phyloP scores from a whole-genome alignment of 23 tunicate species.

The Halocynthia roretzi region DNA sequence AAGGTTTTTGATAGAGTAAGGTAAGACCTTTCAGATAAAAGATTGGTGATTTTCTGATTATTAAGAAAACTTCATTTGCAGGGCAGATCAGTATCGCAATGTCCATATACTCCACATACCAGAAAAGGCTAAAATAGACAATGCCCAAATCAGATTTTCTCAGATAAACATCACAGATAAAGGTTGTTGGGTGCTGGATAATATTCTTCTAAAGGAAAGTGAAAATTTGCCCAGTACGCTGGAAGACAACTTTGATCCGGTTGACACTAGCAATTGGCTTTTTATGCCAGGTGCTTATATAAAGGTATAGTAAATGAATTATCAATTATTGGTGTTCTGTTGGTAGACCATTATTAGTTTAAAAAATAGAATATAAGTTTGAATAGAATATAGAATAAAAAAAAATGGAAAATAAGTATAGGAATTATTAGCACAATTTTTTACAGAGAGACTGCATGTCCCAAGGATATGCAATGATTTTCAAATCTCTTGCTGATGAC shows the following conservation, averaged over 20 bases:
- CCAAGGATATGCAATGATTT: conserved; percentile 32
- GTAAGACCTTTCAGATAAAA: not conserved
- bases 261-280: conserved; percentile 39
- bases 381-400: not conserved
- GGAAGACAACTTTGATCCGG: conserved; percentile 47
- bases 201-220: conserved; percentile 31
- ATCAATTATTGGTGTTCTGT: not conserved
- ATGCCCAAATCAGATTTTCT: conserved; percentile 35
- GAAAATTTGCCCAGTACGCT: conserved; percentile 25
- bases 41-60: not conserved
- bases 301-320: conserved; percentile 3
- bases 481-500: conserved; percentile 4
- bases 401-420: not conserved
- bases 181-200: conserved; percentile 68
- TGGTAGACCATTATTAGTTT: too few species aligned
- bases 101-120: conserved; percentile 39
- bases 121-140: conserved; percentile 26
- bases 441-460: conserved; percentile 34
- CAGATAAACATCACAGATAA: conserved; percentile 9
- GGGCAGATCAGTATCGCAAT: conserved; percentile 11
- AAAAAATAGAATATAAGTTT: not conserved
- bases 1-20: not conserved
- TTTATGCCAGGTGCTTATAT: conserved; percentile 45
- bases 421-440: not conserved
- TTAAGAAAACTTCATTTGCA: not conserved